A percentile compares a stretch with the other conserved stretches of the same genome.
These are phyloP conservation scores for Saxicola maurus DNA, from an alignment of 2,797 vertebrate species.

Conservation along the genomic window DNA sequence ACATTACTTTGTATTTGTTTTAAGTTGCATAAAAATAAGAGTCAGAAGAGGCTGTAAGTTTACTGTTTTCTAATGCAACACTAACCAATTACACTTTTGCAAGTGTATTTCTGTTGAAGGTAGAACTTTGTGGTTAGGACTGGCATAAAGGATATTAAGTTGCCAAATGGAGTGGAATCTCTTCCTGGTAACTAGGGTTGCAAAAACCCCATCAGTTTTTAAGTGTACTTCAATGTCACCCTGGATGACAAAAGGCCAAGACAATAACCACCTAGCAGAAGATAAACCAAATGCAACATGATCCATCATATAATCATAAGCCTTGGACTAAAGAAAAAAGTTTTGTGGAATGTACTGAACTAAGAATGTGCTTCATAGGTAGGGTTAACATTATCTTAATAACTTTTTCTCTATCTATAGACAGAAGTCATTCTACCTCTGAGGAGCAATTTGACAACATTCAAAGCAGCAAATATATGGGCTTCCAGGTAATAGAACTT, in stretches of 20 bases:
- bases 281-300: background rate
- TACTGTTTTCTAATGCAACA: background rate
- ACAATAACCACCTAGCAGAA: background rate
- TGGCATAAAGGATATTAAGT: background rate
- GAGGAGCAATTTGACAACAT: background rate
- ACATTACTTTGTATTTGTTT: background rate
- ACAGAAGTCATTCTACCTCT: background rate
- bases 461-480: background rate
- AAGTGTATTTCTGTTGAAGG: background rate
- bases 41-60: background rate
- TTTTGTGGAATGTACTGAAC: background rate
- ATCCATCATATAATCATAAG: background rate
- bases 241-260: background rate
- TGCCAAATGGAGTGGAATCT: background rate
- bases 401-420: background rate
- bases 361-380: background rate
- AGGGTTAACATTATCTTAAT: background rate
- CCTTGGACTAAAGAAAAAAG: background rate
- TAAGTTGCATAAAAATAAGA: background rate
- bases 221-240: background rate
- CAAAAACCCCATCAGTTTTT: fast-evolving
- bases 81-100: background rate
- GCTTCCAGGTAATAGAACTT: background rate
- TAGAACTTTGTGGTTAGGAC: background rate
- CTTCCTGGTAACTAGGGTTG: fast-evolving